phyloP scores from a whole-genome alignment of 2,888 invertebrate species.

The Noctua fimbriata region DNA sequence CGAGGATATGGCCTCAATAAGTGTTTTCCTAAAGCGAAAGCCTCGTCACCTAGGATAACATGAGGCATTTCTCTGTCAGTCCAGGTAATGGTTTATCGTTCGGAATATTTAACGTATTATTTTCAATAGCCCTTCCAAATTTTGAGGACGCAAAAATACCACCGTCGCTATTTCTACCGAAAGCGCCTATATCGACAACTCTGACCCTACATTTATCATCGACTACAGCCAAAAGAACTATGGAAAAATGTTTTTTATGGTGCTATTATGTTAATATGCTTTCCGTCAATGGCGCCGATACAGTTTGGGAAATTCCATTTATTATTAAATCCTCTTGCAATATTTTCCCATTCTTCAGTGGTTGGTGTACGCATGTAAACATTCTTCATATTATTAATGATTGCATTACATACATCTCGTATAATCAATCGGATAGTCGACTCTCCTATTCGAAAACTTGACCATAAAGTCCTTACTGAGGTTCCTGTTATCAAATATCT shows the following conservation, averaged over 20 bases:
- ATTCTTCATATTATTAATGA: slow-evolving; percentile 15
- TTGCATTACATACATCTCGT: slow-evolving; percentile 18
- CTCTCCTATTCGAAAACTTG: slow-evolving; percentile 28
- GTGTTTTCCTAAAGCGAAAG: not conserved
- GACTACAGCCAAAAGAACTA: not conserved
- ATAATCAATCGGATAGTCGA: slow-evolving; percentile 20
- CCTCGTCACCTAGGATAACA: slow-evolving; percentile 4
- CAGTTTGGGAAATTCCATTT: not conserved
- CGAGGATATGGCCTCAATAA: not conserved
- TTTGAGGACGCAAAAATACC: slow-evolving; percentile 1
- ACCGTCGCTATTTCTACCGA: slow-evolving; percentile 1
- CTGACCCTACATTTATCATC: not conserved
- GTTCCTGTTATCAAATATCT: slow-evolving; percentile 26
- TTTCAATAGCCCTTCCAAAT: not conserved
- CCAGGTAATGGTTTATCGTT: slow-evolving; percentile 3
- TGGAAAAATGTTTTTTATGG: slow-evolving; percentile 10
- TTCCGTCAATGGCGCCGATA: not conserved
- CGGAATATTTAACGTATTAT: not conserved
- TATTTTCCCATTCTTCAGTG: not conserved
- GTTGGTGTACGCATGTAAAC: slow-evolving; percentile 15
- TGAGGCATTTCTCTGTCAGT: slow-evolving; percentile 2
- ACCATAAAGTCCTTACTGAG: slow-evolving; percentile 17
- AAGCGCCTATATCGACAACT: slow-evolving; percentile 3
- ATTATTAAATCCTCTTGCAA: not conserved
- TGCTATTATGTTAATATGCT: not conserved